Base-by-base conservation (phyloP, 2,797 vertebrate species). In the Podargus strigoides region DNA sequence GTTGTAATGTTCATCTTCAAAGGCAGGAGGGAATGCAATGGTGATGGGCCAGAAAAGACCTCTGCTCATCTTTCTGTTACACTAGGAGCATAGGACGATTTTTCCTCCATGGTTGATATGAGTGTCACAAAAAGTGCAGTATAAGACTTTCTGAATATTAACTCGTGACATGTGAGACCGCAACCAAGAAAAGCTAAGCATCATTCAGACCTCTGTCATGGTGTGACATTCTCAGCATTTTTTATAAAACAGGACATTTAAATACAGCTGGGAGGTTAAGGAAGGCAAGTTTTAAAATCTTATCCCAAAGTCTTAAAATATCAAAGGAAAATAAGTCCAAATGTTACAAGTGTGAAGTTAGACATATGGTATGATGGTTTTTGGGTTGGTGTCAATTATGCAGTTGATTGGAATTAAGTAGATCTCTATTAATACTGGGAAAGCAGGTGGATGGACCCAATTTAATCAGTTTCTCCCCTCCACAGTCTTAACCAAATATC, bases 301-400 rank as follows among this genome's bases (percentile, higher is more conserved):
- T 90, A 75, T 53, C 83, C 67, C 47, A 86, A 91, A 86, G 7
- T 16, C 59, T 90, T 82, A 82, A 86, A 84, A 90, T 82, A 91
- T 58, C 42, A 66, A 66, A 84, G 36, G 12, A 24, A 94, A 94
- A 22, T 72, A 87, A 85, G 10, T 67, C 44, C 86, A 47, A 86
- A 90, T 84, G 39, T 84, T 93, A 32, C 32, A 84, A 85, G 76
- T 69, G 72, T 86, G 87, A 94, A 94, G 70, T 69, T 86, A 88
- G 59, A 44, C 83, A 79, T 78, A 82, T 44, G 62, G 63, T 44
- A 13, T 66, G 44, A 27, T 78, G 53, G 37, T 23, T 74, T 95
- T 94, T 32, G 73, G 36, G 37, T 86, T 85, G 32, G 7, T 62
- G 49, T 91, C 85, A 84, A 6, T 86, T 78, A 49, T 62, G 36